Base-by-base conservation (phyloP, 2,888 invertebrate genomes). In the Elegia similella region DNA sequence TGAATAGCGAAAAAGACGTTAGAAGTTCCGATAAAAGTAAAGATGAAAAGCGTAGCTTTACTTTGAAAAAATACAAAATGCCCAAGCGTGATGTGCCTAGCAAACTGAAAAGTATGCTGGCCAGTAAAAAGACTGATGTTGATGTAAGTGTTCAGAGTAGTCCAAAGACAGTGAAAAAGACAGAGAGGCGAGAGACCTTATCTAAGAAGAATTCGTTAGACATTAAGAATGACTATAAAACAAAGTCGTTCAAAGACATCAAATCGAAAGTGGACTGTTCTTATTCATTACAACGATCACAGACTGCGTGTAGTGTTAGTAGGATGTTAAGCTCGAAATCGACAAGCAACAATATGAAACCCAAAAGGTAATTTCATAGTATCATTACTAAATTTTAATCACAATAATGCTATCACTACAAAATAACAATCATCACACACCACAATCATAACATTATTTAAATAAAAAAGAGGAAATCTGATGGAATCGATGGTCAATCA, bases 231-330 rank as follows among this genome's bases (percentile, higher is more conserved):
- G 95, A 96, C 69, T 94, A 93, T 67, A 94, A 94, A 71, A 92
- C 92, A 42, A 95, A 95, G 76, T 94, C 95, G 10, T 94, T 95
- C 65, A 96, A 96, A 84, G 97, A 98, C 80, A 95, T 98, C 38
- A 98, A 98, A 84, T 96, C 98, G 50, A 96, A 96, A 85, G 95
- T 97, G 61, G 93, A 93, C 64, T 93, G 93, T 73, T 89, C 92
- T 16, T 88, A 88, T 71, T 87, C 89, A 7, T 75, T 90, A 63
- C 89, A 92, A 80, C 78, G 90, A 62, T 90, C 90, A 52, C 90
- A 90, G 72, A 92, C 92, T 58, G 86, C 92, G 8, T 87, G 89
- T 68, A 88, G 87, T 74, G 88, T 92, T 54, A 84, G 82, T 64
- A 86, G 91, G 72, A 84, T 90, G 82, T 71, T 90, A 63, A 89